A percentile compares a stretch with the other conserved stretches of the same genome.
Evolutionary conservation across 2,113 vertebrate species (phyloP).

Genomic region (Fregata magnificens): DNA sequence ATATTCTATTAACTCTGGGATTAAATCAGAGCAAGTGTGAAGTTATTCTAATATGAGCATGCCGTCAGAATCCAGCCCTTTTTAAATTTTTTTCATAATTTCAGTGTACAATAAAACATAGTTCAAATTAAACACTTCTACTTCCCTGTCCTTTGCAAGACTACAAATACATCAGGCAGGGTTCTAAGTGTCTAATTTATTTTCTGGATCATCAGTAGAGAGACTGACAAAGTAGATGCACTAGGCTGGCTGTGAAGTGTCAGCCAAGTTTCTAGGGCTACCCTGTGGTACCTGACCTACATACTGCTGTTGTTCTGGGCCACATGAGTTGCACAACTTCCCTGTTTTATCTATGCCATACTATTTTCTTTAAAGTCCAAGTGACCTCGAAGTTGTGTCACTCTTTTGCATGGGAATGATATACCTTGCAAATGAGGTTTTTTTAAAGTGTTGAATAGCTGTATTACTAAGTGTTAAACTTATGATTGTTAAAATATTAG

Average conservation of each 20-base stretch:
- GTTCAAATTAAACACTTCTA: background rate
- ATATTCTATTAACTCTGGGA: background rate
- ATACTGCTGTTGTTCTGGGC: background rate
- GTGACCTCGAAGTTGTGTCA: background rate
- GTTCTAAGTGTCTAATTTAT: background rate
- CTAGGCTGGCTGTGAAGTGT: background rate
- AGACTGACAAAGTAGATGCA: background rate
- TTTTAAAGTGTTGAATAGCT: background rate
- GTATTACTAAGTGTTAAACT: background rate
- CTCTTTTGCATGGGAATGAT: fast-evolving
- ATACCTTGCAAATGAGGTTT: background rate
- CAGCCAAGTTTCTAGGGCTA: background rate
- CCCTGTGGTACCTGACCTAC: background rate
- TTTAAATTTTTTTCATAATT: background rate
- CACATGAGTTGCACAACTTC: background rate
- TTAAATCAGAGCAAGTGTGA: background rate
- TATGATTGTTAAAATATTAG: background rate
- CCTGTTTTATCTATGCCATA: background rate
- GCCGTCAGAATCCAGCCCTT: background rate
- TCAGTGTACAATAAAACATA: background rate
- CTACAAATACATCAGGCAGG: background rate
- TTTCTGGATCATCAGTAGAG: background rate
- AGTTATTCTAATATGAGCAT: background rate
- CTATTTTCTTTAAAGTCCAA: background rate
- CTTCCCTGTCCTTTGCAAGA: background rate